Base-by-base conservation (phyloP, 2,113 vertebrate species). In the Triplophysa tibetana region DNA sequence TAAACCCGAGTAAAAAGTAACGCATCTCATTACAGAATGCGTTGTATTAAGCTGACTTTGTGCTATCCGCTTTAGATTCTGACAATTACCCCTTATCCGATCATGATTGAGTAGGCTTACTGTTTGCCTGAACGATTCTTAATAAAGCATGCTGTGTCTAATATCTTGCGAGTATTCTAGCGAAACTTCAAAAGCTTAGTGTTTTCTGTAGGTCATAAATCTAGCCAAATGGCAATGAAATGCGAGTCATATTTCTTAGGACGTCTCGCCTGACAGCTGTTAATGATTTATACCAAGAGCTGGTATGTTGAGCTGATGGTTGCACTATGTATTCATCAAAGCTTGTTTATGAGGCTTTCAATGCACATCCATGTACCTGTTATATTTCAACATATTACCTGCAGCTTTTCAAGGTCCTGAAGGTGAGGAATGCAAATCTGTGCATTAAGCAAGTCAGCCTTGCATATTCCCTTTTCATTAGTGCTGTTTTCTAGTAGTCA, bases 101-200 rank as follows among this genome's bases (percentile, higher is more conserved):
- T 75, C 41, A 29, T 75, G 72, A 75, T 75, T 63, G 72, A 75
- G 58, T 19, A 23, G 72, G 56, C 41, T 63, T 63, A 48, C 72
- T 63, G 72, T 75, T 62, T 48, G 23, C 23, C 7, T 63, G 67
- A 33, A 70, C 13, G 48, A 63, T 70, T n/a, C 19, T 70, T 72
- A 70, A 62, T 48, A 50, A 50, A 50, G 68, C 43, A 52, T 79
- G 45, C 24, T 54, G 5, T 50, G 66, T 72, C 43, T 70, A 61
- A 38, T 56, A 50, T 63, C 58, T 50, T 70, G 54, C 45, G 23
- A 45, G 77, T 50, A 41, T 73, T 72, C 29, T 33, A 21, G 29
- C n/a, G 24, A 26, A 38, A 60, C 26, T 73, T 21, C 12, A 58
- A 64, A 65, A 19, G 26, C 43, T 41, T 72, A 64, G 19, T 56